Base-by-base conservation (phyloP, 2,888 invertebrate genomes). In the Xestia ashworthii region DNA sequence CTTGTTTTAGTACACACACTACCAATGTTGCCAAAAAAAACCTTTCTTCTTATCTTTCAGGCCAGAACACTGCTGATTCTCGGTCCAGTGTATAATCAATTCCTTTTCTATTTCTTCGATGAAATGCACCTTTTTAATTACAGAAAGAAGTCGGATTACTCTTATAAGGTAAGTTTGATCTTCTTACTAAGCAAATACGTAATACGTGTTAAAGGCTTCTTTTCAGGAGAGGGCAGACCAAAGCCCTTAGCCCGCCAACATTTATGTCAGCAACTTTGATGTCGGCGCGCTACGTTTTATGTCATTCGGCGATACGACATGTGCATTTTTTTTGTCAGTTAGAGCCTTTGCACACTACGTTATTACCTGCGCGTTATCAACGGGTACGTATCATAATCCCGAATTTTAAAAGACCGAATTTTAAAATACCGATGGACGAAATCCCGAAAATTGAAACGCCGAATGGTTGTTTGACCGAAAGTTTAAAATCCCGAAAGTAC, bases 81-180 rank as follows among this genome's bases (percentile, higher is more conserved):
- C 0, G n/a, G 55, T 32, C 11, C 46, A 58, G 44, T 80, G 41
- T 81, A 84, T 46, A 69, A 84, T n/a, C 2, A 60, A 0, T 14
- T 55, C 32, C 0, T 68, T 0, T 53, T 32, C 5, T 55, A 53
- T 53, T 81, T 60, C 64, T 11, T 84, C 9, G n/a, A 84, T 14
- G 64, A 65, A 69, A 65, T 81, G 25, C 84, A 81, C 44, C 80
- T 81, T 46, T 84, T 83, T 66, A 55, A 80, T 69, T 64, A 53
- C 16, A 79, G 80, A 64, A 64, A 48, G 0, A 68, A 81, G 44
- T 81, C 81, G 11, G 64, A 53, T 5, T 84, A 80, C 62, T 68
- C 50, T 22, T 84, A 68, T 25, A 12, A 83, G 84, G 80, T 79
- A 81, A 4, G 55, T 68, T 50, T 25, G 12, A 22, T 50, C 22